These are phyloP conservation scores for Agraylea sexmaculata DNA, from an alignment of 1,140 invertebrate species.

Conservation along the genomic window DNA sequence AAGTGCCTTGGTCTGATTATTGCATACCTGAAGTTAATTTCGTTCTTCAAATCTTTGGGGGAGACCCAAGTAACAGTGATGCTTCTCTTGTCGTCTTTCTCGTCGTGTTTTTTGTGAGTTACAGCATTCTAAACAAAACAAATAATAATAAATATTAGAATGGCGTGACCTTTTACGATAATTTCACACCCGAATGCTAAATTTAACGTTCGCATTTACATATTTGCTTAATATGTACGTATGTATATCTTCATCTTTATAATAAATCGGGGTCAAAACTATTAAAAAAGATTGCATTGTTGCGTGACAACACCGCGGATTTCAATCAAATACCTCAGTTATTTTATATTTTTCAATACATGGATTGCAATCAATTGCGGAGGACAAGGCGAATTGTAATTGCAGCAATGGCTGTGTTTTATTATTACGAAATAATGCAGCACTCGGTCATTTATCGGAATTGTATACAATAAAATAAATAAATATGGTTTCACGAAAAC, in stretches of 20 bases:
- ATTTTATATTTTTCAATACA: no score
- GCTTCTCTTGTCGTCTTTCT: constrained; percentile 29
- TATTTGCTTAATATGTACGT: neutral
- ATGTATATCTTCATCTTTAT: neutral
- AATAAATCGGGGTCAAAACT: constrained; percentile 6
- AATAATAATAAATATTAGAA: no score
- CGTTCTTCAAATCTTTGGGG: constrained; percentile 28
- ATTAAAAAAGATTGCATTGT: neutral
- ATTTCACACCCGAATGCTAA: neutral
- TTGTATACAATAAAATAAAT: constrained; percentile 2
- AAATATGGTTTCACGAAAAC: constrained; percentile 7
- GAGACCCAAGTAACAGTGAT: constrained; percentile 33
- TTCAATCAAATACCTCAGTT: no score
- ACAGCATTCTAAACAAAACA: constrained; percentile 29
- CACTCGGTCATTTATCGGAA: no score
- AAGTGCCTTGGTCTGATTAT: neutral
- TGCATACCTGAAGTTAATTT: constrained; percentile 36
- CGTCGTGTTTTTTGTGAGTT: constrained; percentile 36
- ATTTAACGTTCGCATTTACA: constrained; percentile 1
- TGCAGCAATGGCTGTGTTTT: no score
- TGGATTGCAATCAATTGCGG: no score
- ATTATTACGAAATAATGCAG: no score
- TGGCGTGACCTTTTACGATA: no score
- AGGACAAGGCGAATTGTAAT: no score
- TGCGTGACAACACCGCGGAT: no score